Conservation (phyloP, 2,113 vertebrate species). For the Chrysochloris asiatica region DNA sequence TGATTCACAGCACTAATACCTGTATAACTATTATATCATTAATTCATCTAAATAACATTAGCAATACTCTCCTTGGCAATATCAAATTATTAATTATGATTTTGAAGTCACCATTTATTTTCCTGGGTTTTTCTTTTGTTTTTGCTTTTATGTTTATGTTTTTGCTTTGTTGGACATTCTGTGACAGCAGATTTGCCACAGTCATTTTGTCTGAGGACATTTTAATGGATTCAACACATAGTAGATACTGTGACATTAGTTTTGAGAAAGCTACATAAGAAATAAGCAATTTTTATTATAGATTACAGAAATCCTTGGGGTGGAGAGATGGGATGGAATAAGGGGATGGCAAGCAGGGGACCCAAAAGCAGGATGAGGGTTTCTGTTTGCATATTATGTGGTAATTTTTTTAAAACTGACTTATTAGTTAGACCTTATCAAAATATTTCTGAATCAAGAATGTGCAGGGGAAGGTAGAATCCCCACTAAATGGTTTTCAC, state of each 20-base stretch:
- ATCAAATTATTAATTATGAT: not conserved
- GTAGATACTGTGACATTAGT: not conserved
- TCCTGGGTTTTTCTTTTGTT: too few relatives aligned
- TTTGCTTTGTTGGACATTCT: not conserved
- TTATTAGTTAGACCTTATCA: constrained; percentile 31
- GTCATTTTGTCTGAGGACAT: not conserved
- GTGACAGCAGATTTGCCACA: not conserved
- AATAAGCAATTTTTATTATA: constrained; percentile 28
- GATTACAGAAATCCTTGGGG: not conserved
- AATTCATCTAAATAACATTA: constrained; percentile 5
- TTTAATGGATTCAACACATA: not conserved
- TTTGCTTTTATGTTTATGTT: not conserved
- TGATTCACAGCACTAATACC: not conserved
- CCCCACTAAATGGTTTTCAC: too few relatives aligned
- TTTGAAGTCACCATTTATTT: not conserved
- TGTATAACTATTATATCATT: constrained; percentile 28
- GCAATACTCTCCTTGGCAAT: not conserved
- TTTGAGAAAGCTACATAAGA: constrained; percentile 19
- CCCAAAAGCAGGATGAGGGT: not conserved
- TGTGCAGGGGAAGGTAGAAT: too few relatives aligned
- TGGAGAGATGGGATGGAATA: not conserved
- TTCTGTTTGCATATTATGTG: not conserved
- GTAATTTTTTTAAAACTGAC: not conserved
- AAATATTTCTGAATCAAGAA: constrained; percentile 47
- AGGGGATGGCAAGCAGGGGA: not conserved